Conservation (phyloP, 2,113 vertebrate species). For the Procavia capensis region DNA sequence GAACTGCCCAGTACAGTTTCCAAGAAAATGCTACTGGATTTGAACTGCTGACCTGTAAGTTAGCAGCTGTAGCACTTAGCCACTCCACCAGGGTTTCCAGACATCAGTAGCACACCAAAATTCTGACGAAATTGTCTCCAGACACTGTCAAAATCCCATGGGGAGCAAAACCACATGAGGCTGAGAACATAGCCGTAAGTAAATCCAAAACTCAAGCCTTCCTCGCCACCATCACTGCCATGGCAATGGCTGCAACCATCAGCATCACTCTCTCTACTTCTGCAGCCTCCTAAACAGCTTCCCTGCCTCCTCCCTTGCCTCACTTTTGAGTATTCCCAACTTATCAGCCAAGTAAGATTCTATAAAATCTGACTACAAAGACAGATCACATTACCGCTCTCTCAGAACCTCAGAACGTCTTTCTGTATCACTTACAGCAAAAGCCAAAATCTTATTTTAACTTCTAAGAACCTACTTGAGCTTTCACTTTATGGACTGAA, state of each 20-base stretch:
- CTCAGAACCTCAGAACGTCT: background rate
- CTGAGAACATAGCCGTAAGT: background rate
- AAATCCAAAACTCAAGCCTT: background rate
- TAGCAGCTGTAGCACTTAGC: too few relatives aligned
- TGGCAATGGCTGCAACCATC: background rate
- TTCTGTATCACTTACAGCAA: background rate
- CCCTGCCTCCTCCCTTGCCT: background rate
- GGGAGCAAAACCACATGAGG: background rate
- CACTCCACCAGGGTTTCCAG: too few relatives aligned
- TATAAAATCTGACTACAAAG: background rate
- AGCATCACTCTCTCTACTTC: background rate
- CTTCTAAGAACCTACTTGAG: background rate
- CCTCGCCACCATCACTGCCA: background rate
- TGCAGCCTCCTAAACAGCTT: background rate
- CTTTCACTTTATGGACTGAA: background rate
- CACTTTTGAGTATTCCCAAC: background rate
- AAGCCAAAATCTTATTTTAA: background rate
- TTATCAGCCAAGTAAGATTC: background rate
- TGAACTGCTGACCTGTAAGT: too few relatives aligned
- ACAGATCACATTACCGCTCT: background rate
- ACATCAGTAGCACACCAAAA: background rate
- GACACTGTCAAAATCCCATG: background rate
- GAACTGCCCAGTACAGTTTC: too few relatives aligned
- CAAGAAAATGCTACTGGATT: too few relatives aligned
- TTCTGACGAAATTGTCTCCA: background rate